phyloP scores from a whole-genome alignment of 2,113 vertebrate genomes.

The Carassius auratus region DNA sequence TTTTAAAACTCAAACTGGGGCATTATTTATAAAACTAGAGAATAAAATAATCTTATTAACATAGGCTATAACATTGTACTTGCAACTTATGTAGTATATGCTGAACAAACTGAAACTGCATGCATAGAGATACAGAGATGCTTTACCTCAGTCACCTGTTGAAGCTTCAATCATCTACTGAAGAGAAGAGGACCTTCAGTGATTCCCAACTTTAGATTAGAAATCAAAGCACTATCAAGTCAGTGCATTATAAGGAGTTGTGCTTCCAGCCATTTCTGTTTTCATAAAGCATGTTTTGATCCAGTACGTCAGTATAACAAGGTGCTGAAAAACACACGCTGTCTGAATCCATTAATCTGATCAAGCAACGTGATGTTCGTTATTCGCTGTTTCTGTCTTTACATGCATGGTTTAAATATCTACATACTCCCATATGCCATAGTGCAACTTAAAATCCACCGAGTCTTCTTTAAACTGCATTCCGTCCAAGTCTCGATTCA shows the following conservation, averaged over 20 bases:
- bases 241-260: background rate
- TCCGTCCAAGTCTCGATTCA: background rate
- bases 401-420: background rate
- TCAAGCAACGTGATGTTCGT: background rate
- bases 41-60: background rate
- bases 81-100: background rate
- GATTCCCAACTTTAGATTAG: background rate
- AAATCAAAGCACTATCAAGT: slow-evolving; percentile 8
- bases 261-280: background rate
- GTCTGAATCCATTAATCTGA: background rate
- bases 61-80: background rate
- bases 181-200: background rate
- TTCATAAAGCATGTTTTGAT: background rate
- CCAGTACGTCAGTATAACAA: background rate
- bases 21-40: background rate
- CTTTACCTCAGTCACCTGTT: slow-evolving; percentile 35
- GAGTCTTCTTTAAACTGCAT: background rate
- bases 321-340: background rate
- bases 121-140: background rate
- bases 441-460: background rate
- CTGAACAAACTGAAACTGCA: background rate
- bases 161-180: slow-evolving; percentile 16
- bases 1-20: background rate
- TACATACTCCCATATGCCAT: background rate
- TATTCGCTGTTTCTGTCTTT: background rate